phyloP scores from a whole-genome alignment of 2,888 invertebrate genomes.

The Hartigia nigra region DNA sequence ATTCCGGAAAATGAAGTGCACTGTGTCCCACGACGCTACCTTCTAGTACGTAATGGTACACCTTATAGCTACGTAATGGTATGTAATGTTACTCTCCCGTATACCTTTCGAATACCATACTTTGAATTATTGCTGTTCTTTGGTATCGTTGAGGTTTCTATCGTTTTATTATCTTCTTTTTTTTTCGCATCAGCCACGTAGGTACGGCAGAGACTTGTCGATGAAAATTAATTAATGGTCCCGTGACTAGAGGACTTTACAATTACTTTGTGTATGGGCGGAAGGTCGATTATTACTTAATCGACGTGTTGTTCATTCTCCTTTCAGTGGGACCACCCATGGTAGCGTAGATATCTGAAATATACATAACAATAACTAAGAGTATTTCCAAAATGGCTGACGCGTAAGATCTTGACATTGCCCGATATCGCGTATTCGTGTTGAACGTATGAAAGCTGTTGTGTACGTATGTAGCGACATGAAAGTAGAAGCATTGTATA shows the following conservation, averaged over 20 bases:
- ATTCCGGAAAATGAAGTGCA: constrained; percentile 21
- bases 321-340: constrained; percentile 1
- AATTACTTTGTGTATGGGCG: background rate
- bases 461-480: constrained; percentile 5
- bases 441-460: background rate
- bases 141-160: background rate
- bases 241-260: background rate
- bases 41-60: background rate
- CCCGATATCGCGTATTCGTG: background rate
- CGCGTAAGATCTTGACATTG: background rate
- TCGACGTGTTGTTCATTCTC: background rate
- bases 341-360: background rate
- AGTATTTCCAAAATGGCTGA: background rate
- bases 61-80: background rate
- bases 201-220: background rate
- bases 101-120: background rate
- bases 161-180: background rate
- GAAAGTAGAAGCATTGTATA: background rate
- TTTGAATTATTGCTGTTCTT: background rate
- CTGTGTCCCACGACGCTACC: background rate
- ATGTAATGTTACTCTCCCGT: background rate
- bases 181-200: background rate
- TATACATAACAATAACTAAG: background rate
- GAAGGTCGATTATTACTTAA: background rate
- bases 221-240: background rate